Evolutionary conservation across 2,797 vertebrate genomes (phyloP).

Genomic region (Enteromius trimaculatus): DNA sequence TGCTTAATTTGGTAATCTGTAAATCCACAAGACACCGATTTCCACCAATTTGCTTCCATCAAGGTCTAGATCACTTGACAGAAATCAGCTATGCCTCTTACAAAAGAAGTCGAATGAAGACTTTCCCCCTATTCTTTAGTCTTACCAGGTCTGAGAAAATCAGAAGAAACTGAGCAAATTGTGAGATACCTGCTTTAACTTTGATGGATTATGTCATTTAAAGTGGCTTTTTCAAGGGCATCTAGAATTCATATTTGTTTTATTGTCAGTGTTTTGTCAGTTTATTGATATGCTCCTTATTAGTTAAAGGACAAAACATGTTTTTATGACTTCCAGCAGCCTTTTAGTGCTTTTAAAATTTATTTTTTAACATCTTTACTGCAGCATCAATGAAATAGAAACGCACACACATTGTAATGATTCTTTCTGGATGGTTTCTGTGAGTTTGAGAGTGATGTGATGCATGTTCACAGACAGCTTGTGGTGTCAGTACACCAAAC

Average conservation of each 20-base stretch:
- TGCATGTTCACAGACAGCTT: constrained; percentile 47
- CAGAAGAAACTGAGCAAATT: neutral
- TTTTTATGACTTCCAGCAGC: neutral
- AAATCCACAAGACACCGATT: neutral
- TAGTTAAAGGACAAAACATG: constrained; percentile 14
- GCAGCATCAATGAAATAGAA: constrained; percentile 2
- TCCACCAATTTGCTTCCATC: neutral
- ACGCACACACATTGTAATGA: neutral
- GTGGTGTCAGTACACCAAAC: constrained; percentile 36
- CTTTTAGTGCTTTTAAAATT: neutral
- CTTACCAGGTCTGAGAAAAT: neutral
- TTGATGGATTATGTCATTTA: neutral
- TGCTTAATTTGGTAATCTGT: neutral
- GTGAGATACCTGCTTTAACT: neutral
- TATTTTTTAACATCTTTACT: neutral
- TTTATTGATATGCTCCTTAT: neutral
- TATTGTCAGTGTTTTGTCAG: neutral
- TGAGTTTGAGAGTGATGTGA: constrained; percentile 32
- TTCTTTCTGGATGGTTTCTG: constrained; percentile 9
- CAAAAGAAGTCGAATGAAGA: neutral
- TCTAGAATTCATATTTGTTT: neutral
- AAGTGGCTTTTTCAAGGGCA: neutral
- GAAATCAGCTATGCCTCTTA: too few species aligned
- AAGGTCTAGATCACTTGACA: neutral
- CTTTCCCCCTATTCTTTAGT: neutral